Percentiles rank a stretch among this genome's conserved stretches.
Conservation (phyloP, 1,140 invertebrate genomes). For the Phenacoccus solenopsis region DNA sequence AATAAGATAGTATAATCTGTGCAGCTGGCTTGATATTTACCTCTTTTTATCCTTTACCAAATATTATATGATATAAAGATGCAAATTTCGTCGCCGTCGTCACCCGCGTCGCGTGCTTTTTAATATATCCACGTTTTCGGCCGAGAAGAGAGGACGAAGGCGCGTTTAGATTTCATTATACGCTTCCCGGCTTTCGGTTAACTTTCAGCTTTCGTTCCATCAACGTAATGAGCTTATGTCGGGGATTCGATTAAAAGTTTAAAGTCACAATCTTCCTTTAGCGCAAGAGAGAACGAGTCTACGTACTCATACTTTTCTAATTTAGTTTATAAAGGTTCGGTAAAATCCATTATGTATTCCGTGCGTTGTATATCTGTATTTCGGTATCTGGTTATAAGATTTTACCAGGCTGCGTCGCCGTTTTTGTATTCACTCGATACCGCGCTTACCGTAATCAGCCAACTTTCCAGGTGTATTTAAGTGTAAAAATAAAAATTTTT, state of each 20-base stretch:
- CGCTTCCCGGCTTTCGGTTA: not conserved
- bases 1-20: not conserved
- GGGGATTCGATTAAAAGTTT: constrained; percentile 16
- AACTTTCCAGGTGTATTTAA: not conserved
- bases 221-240: constrained; percentile 13
- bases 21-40: not conserved
- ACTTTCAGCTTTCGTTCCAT: constrained; percentile 6
- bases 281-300: not conserved
- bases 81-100: not conserved
- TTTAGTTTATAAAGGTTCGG: not conserved
- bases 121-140: not conserved
- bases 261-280: constrained; percentile 5
- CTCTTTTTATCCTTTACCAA: not conserved
- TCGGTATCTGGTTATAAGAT: not conserved
- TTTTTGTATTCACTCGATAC: not conserved
- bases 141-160: too few species aligned
- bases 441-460: not conserved
- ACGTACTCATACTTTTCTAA: not conserved
- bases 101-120: not conserved
- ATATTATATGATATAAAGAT: constrained; percentile 4
- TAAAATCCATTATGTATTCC: constrained; percentile 3
- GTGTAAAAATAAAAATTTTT: constrained; percentile 4
- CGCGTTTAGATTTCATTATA: not conserved
- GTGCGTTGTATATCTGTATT: not conserved
- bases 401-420: not conserved